Conservation (phyloP, 2,888 invertebrate species). For the Nymphalis polychloros region DNA sequence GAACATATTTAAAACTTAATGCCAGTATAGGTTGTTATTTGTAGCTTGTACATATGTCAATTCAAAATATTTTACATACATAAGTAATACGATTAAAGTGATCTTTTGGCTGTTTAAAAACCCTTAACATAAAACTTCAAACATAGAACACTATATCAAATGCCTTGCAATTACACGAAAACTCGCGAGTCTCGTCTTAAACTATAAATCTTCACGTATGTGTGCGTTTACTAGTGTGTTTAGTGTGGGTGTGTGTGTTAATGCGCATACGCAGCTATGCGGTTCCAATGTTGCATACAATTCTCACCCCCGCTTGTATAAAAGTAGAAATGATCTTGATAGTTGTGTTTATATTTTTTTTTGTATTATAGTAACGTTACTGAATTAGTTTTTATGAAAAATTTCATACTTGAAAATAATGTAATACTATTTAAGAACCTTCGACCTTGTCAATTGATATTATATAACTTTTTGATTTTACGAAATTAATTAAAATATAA, state of each 20-base stretch:
- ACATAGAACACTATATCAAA: slow-evolving; percentile 6
- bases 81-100: no score
- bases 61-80: no score
- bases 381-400: no score
- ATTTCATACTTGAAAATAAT: no score
- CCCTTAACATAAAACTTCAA: not conserved
- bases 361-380: not conserved
- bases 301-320: slow-evolving; percentile 54
- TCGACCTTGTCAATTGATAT: no score
- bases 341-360: slow-evolving; percentile 33
- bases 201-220: slow-evolving; percentile 28
- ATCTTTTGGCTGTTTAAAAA: no score
- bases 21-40: no score
- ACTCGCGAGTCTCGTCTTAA: slow-evolving; percentile 23
- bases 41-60: no score
- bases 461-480: no score
- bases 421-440: no score
- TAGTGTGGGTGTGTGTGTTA: slow-evolving; percentile 27
- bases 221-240: slow-evolving; percentile 36
- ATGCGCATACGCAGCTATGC: slow-evolving; percentile 45
- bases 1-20: no score
- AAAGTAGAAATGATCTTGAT: slow-evolving; percentile 41
- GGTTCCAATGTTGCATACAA: slow-evolving; percentile 50
- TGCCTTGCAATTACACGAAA: slow-evolving; percentile 24
- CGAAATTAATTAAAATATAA: no score